phyloP scores from a whole-genome alignment of 2,888 invertebrate genomes.

The Panorpa germanica region DNA sequence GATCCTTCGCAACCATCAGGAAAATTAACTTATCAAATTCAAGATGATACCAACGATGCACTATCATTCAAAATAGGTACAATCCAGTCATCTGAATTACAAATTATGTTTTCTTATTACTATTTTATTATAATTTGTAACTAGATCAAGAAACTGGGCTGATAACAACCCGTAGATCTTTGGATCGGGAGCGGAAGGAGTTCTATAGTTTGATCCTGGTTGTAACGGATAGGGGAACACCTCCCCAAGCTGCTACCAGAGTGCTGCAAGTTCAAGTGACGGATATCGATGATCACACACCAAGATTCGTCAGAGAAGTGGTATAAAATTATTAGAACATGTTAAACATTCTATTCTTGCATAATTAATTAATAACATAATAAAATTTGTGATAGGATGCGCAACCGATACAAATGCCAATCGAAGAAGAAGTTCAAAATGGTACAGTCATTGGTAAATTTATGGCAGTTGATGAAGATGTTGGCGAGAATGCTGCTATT shows the following conservation, averaged over 20 bases:
- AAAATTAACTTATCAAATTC: slow-evolving; percentile 46
- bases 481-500: slow-evolving; percentile 52
- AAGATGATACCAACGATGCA: slow-evolving; percentile 46
- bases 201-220: slow-evolving; percentile 57
- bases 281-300: slow-evolving; percentile 65
- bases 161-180: slow-evolving; percentile 42
- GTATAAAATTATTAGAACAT: slow-evolving; percentile 23
- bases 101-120: slow-evolving; percentile 2
- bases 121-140: slow-evolving; percentile 13
- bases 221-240: slow-evolving; percentile 61
- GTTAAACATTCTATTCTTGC: slow-evolving; percentile 6
- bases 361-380: slow-evolving; percentile 4
- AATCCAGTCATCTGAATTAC: slow-evolving; percentile 4
- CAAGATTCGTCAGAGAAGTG: slow-evolving; percentile 44
- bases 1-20: slow-evolving; percentile 59
- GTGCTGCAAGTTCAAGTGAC: slow-evolving; percentile 45
- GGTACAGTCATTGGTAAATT: slow-evolving; percentile 48
- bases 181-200: slow-evolving; percentile 58
- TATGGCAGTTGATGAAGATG: slow-evolving; percentile 54
- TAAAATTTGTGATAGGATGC: slow-evolving; percentile 29
- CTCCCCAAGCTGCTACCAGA: slow-evolving; percentile 53
- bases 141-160: slow-evolving; percentile 46
- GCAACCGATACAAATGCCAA: slow-evolving; percentile 37
- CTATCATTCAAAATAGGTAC: slow-evolving; percentile 39
- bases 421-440: slow-evolving; percentile 45